Base-by-base conservation (phyloP, 2,888 invertebrate species). In the Hedya salicella region DNA sequence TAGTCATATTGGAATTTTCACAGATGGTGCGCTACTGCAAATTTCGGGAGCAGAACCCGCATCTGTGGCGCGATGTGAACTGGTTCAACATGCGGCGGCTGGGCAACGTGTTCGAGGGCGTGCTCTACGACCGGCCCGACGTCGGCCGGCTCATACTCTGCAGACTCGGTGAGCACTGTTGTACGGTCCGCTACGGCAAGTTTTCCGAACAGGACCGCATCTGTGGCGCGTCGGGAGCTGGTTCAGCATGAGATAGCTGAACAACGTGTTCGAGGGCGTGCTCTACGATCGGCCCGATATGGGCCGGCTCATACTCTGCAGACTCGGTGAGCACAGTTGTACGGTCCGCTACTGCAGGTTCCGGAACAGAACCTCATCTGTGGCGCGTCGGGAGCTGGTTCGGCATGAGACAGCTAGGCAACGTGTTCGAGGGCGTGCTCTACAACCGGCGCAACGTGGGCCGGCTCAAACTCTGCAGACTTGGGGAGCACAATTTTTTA, bases 11-110 rank as follows among this genome's bases (percentile, higher is more conserved):
- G 25, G 4, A 6, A 69, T 30, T 60, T 65, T 89, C 93, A 74
- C 87, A 95, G 95, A 78, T 96, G 73, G 95, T 94, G 36, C 95
- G 95, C 70, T 96, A 96, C 82, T 95, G 93, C 79, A 93, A 93
- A 64, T 96, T 96, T 83, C 94, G 96, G 68, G 95, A 95, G 68
- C 93, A 94, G 63, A 95, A 96, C 79, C 95, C 95, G 13, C 93
- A 94, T 54, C 92, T 95, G 21, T 95, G 95, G 84, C 93, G 94
- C 36, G 94, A 95, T 66, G 93, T 96, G 1, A 93, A 94, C 74
- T 95, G 96, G 66, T 81, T 94, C 63, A 90, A 94, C 21, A 86
- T 96, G 71, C 87, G 93, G 3, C 91, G 92, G 46, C 91, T 96
- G 8, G 96, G 95, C 0, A 93, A 94, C 56, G 93, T 90, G 21